Percentiles rank a stretch among this genome's conserved stretches.
phyloP scores from a whole-genome alignment of 2,797 vertebrate genomes.

The Intellagama lesueurii region DNA sequence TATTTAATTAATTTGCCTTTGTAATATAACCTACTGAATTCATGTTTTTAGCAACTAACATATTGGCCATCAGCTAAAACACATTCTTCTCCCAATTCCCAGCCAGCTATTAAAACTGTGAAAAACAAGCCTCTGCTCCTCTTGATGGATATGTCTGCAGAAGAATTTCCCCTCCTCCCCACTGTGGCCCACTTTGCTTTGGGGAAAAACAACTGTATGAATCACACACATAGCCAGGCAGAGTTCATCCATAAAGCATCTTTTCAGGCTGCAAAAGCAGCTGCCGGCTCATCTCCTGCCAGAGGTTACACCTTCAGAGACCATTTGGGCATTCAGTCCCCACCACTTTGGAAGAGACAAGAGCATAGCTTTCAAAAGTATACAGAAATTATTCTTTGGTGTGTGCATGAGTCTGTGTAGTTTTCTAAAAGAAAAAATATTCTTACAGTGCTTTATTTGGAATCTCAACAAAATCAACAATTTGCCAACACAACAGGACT shows the following conservation, averaged over 20 bases:
- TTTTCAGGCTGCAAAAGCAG: constrained; percentile 73
- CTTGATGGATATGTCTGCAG: constrained; percentile 50
- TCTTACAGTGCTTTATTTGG: constrained; percentile 46
- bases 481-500: constrained; percentile 47
- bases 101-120: constrained; percentile 12
- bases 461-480: constrained; percentile 49
- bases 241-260: constrained; percentile 71
- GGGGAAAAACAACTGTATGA: constrained; percentile 69
- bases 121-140: constrained; percentile 58
- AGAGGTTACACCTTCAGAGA: constrained; percentile 71
- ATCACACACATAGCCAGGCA: constrained; percentile 63
- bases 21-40: constrained; percentile 51
- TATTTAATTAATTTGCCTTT: constrained; percentile 50
- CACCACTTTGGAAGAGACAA: constrained; percentile 54
- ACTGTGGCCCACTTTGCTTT: constrained; percentile 52
- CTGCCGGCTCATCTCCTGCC: constrained; percentile 71
- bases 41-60: constrained; percentile 45
- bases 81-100: constrained; percentile 44
- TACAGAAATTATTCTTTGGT: constrained; percentile 45
- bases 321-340: constrained; percentile 70
- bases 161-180: constrained; percentile 12
- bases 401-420: constrained; percentile 40
- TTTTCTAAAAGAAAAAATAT: constrained; percentile 52
- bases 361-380: not conserved
- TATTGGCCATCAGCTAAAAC: constrained; percentile 56